These are phyloP conservation scores for Paratrypauchen microcephalus DNA, from an alignment of 2,797 vertebrate species.

Conservation along the genomic window DNA sequence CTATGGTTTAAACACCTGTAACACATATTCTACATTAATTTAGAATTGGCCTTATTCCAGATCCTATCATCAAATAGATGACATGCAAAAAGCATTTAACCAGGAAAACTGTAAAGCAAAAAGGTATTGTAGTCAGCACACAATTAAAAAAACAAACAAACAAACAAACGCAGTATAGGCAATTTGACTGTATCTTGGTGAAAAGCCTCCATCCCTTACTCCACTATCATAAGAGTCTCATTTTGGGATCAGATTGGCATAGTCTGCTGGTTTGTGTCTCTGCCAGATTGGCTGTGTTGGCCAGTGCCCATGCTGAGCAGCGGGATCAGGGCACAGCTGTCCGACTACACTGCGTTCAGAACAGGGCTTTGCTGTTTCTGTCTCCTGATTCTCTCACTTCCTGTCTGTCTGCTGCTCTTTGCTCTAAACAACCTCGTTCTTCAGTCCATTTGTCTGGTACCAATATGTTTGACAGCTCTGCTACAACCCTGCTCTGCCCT, in stretches of 20 bases:
- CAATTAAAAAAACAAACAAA: no score
- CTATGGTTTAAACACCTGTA: no score
- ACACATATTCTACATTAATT: no score
- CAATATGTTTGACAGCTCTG: constrained; percentile 23
- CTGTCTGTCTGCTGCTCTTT: constrained; percentile 27
- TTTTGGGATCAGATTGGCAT: constrained; percentile 46
- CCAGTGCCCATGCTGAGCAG: constrained; percentile 33
- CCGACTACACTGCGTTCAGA: constrained; percentile 33
- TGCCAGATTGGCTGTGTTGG: constrained; percentile 46
- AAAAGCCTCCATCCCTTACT: constrained; percentile 14
- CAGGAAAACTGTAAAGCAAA: no score
- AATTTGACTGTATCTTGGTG: background rate
- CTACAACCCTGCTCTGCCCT: constrained; percentile 17
- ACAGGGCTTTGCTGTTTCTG: constrained; percentile 35
- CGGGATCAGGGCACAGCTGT: constrained; percentile 56
- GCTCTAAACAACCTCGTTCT: constrained; percentile 13
- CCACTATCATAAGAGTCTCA: constrained; percentile 8
- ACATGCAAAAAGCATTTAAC: no score
- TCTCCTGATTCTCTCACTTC: constrained; percentile 15
- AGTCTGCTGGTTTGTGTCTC: constrained; percentile 13
- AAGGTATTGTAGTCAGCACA: no score
- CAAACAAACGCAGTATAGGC: no score
- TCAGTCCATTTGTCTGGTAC: constrained; percentile 17
- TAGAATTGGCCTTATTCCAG: no score
- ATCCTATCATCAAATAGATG: no score